Evolutionary conservation across 2,113 vertebrate species (phyloP).

Genomic region (Orthonyx spaldingii): DNA sequence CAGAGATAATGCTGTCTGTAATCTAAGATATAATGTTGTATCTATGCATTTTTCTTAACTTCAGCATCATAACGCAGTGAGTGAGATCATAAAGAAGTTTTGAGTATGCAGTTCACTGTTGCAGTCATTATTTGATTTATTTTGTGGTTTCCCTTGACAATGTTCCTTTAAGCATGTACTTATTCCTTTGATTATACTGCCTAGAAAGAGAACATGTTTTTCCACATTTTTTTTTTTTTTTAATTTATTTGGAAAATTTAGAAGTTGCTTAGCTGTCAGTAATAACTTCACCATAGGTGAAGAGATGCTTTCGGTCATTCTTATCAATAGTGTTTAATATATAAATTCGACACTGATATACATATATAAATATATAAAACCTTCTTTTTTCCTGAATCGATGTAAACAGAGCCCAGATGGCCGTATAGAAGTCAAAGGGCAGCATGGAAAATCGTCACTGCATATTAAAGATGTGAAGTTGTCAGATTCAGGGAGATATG

Average conservation of each 20-base stretch:
- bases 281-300: neutral
- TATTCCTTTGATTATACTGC: neutral
- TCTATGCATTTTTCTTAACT: neutral
- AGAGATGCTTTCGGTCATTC: neutral
- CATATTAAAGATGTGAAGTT: constrained; percentile 87
- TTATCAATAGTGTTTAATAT: constrained; percentile 10
- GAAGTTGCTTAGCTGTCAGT: neutral
- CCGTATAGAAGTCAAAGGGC: constrained; percentile 89
- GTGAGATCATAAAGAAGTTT: neutral
- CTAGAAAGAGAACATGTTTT: neutral
- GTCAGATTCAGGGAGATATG: constrained; percentile 89
- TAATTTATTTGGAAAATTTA: neutral
- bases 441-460: constrained; percentile 87
- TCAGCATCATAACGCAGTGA: neutral
- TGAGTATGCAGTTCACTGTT: neutral
- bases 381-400: constrained; percentile 49
- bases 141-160: neutral
- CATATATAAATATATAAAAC: constrained; percentile 8
- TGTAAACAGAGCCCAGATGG: constrained; percentile 85
- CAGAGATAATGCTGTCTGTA: neutral
- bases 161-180: constrained; percentile 56
- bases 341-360: neutral
- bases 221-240: neutral
- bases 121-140: neutral
- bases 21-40: neutral